These are phyloP conservation scores for Phania funesta DNA, from an alignment of 2,888 invertebrate genomes.

Conservation along the genomic window DNA sequence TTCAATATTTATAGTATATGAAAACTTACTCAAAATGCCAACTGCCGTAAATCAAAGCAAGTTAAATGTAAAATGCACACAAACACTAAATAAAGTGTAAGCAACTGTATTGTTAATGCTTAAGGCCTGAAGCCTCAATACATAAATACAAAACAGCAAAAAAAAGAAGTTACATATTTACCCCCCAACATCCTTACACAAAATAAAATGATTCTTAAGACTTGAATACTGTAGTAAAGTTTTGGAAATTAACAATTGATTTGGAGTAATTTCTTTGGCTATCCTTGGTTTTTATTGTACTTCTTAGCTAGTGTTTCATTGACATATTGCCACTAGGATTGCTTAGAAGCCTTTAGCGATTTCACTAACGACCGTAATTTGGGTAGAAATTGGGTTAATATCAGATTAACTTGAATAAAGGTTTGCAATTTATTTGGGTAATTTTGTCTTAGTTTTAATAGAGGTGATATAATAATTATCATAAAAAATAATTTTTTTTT, in stretches of 20 bases:
- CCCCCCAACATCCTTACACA: not conserved
- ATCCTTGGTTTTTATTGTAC: too few species aligned
- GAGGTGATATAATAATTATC: too few species aligned
- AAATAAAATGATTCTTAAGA: not conserved
- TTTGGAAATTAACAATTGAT: too few species aligned
- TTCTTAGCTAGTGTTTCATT: too few species aligned
- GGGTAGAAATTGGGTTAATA: conserved; percentile 1
- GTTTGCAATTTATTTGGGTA: not conserved
- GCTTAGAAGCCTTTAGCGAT: not conserved
- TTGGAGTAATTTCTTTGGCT: too few species aligned
- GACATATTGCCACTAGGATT: not conserved
- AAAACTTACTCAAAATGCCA: conserved; percentile 63
- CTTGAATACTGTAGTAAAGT: not conserved
- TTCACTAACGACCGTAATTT: not conserved
- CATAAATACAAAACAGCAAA: conserved; percentile 17
- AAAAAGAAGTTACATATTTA: not conserved
- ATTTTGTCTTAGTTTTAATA: too few species aligned
- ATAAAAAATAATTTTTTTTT: too few species aligned
- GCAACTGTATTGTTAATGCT: not conserved
- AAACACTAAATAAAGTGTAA: too few species aligned
- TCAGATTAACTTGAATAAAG: not conserved
- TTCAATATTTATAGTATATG: conserved; percentile 66
- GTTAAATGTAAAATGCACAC: conserved; percentile 58
- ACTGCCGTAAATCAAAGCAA: conserved; percentile 66
- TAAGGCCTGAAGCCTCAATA: conserved; percentile 14